Evolutionary conservation across 2,888 invertebrate genomes (phyloP), one percentile per base, ranked within the genome.

Genomic region (Drosophila algonquin): DNA sequence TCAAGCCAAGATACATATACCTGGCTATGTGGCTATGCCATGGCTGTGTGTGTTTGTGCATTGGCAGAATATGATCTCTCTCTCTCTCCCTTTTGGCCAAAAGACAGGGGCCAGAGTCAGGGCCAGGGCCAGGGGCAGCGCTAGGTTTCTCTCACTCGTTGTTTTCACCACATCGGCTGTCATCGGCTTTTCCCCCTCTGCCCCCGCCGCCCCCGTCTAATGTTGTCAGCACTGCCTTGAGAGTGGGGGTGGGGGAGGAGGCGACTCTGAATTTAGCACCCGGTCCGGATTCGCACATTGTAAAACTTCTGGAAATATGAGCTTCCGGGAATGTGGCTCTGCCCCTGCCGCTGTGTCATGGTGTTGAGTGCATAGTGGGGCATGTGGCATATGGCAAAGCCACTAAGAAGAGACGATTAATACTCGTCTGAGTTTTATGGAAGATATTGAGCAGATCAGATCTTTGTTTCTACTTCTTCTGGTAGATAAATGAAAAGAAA

Each of bases 291-390:
- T 89, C 64, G 74, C 86, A 81, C 74, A 76, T 57, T 56, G 82
- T 65, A 76, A 60, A 74, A 56, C 51, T 85, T 81, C 74, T 87
- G 55, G 88, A 89, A 81, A 89, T 68, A 76, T 63, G 82, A 85
- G 80, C 68, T 83, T 79, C 69, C 74, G 40, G 86, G 82, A 81
- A 89, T 87, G 84, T 47, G 35, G 52, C 47, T 46, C 61, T 45
- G 12, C 30, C 30, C 27, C 50, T 60, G 45, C 1, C 12, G 24
- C 40, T 10, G 53, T 53, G 27, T n/a, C 62, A 18, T 24, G 65
- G 51, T 52, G 51, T 63, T 71, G 64, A 63, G 44, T 56, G 65
- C 65, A 47, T 69, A 24, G 32, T 9, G 48, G 48, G 46, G 18
- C 68, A 65, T 69, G 55, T 65, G 63, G 44, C 58, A 65, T 55